Percentiles rank a stretch among this genome's conserved stretches.
phyloP scores from a whole-genome alignment of 2,797 vertebrate species.

The Phrynocephalus vlangalii region DNA sequence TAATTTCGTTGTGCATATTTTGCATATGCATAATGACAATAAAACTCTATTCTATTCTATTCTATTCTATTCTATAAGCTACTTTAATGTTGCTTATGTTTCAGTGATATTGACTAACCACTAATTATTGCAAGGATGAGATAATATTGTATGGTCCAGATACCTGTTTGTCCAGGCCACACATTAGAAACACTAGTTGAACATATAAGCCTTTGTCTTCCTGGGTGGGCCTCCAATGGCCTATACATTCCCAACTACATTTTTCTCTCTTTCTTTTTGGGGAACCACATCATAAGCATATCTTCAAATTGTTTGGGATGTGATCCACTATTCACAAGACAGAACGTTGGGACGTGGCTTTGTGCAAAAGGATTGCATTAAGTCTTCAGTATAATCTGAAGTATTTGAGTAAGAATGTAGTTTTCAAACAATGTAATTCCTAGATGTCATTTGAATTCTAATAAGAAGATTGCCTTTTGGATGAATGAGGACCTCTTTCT shows the following conservation, averaged over 20 bases:
- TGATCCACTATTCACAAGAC: constrained; percentile 8
- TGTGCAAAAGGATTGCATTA: not conserved
- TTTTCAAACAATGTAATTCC: not conserved
- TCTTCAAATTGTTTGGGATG: constrained; percentile 27
- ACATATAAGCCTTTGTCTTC: not conserved
- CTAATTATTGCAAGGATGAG: constrained; percentile 30
- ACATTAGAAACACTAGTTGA: not conserved
- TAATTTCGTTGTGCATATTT: no score
- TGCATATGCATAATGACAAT: no score
- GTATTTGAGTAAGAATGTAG: constrained; percentile 8
- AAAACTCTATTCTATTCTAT: no score
- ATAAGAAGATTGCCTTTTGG: constrained; percentile 10
- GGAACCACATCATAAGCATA: not conserved
- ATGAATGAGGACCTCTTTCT: not conserved
- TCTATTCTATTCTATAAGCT: no score
- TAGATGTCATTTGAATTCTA: not conserved
- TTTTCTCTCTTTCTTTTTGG: not conserved
- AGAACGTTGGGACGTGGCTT: not conserved
- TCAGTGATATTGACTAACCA: not conserved
- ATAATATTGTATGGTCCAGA: rapidly evolving
- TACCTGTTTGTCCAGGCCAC: rapidly evolving
- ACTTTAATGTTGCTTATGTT: constrained; percentile 4
- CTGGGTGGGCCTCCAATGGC: not conserved
- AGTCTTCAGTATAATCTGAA: not conserved
- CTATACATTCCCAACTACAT: not conserved